Conservation (phyloP, 2,888 invertebrate genomes). For the Drosophila acutilabella region DNA sequence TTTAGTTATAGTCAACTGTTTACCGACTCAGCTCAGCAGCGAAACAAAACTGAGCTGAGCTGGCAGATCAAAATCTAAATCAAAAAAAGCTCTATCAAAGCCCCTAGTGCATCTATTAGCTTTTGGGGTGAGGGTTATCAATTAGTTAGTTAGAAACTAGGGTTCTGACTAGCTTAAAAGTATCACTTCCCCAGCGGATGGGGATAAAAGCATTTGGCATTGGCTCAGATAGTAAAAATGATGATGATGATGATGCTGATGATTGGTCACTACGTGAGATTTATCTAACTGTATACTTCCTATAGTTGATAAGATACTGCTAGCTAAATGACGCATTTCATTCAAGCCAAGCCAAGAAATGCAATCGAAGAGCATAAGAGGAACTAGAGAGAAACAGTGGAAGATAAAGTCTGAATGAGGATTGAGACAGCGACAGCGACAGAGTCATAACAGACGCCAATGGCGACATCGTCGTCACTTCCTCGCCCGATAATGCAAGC, state of each 20-base stretch:
- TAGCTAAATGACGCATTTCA: constrained; percentile 68
- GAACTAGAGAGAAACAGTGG: neutral
- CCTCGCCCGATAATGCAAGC: constrained; percentile 66
- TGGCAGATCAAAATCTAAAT: constrained; percentile 10
- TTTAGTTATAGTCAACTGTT: constrained; percentile 44
- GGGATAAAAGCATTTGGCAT: constrained; percentile 26
- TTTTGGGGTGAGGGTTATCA: constrained; percentile 74
- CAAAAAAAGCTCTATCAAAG: constrained; percentile 25
- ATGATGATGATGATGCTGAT: constrained; percentile 8
- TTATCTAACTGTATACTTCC: constrained; percentile 58
- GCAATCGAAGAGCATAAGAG: constrained; percentile 6
- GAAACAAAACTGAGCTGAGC: constrained; percentile 37
- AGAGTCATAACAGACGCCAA: constrained; percentile 30
- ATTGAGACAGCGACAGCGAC: constrained; percentile 27
- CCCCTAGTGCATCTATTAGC: neutral
- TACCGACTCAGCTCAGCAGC: constrained; percentile 28
- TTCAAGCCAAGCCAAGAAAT: constrained; percentile 6
- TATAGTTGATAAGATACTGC: constrained; percentile 44
- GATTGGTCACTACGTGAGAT: constrained; percentile 63
- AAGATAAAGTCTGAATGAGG: constrained; percentile 14
- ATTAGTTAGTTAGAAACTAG: constrained; percentile 57
- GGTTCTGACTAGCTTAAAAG: constrained; percentile 13
- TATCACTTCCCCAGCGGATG: constrained; percentile 26
- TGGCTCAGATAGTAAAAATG: constrained; percentile 28
- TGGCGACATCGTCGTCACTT: constrained; percentile 72